phyloP scores from a whole-genome alignment of 2,888 invertebrate species.

The Phyto melanocephala region DNA sequence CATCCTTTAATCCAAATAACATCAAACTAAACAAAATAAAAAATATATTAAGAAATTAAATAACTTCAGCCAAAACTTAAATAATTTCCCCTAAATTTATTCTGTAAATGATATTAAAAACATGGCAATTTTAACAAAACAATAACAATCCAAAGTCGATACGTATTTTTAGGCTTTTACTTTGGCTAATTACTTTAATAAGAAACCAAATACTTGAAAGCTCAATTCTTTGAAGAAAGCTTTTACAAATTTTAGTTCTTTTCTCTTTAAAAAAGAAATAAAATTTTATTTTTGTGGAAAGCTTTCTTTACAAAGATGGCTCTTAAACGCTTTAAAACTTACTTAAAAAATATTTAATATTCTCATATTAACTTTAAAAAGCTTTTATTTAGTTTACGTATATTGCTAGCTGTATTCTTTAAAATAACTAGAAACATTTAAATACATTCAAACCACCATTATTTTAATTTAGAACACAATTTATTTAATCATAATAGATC shows the following conservation, averaged over 20 bases:
- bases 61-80: background rate
- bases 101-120: constrained; percentile 30
- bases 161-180: constrained; percentile 79
- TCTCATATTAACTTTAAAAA: background rate
- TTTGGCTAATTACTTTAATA: constrained; percentile 49
- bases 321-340: background rate
- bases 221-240: constrained; percentile 42
- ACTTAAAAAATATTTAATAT: too few species aligned
- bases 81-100: background rate
- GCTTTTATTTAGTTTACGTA: constrained; percentile 46
- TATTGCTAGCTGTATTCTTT: constrained; percentile 29
- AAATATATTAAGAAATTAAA: background rate
- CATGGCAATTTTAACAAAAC: too few species aligned
- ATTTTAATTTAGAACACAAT: constrained; percentile 9
- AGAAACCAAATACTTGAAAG: constrained; percentile 31
- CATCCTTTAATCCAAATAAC: constrained; percentile 43
- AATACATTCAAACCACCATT: background rate
- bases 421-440: too few species aligned
- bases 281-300: background rate
- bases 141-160: constrained; percentile 77
- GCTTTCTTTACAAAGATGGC: constrained; percentile 49
- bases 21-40: background rate
- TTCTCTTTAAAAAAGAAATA: background rate
- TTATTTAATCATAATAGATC: background rate
- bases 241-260: constrained; percentile 54